Conservation (phyloP, 30 jellyfish, hydroid and myxozoan genomes). For the Hydra vulgaris region DNA sequence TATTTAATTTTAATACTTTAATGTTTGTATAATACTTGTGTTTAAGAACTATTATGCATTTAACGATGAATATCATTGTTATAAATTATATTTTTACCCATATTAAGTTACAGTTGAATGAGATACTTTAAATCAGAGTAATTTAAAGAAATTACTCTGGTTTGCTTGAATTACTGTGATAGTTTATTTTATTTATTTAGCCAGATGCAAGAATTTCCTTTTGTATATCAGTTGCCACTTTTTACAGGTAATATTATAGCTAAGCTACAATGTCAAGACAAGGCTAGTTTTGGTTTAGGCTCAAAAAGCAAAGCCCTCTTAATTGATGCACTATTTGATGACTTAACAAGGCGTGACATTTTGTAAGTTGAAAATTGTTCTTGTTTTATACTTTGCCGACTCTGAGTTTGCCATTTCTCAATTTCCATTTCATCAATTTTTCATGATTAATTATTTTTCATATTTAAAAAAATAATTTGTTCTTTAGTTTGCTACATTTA, state of each 20-base stretch:
- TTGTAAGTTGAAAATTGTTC: background rate
- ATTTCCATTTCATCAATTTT: background rate
- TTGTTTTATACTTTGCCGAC: background rate
- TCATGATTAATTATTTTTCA: background rate
- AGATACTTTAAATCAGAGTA: too few relatives aligned
- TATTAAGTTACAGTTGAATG: too few relatives aligned
- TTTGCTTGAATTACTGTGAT: too few relatives aligned
- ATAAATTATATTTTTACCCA: too few relatives aligned
- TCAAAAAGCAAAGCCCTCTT: background rate
- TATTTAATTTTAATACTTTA: too few relatives aligned
- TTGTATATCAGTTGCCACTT: background rate
- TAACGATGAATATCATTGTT: too few relatives aligned
- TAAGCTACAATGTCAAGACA: background rate
- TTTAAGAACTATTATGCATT: too few relatives aligned
- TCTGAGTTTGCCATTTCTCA: background rate
- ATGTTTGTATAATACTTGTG: too few relatives aligned
- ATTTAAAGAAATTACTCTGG: too few relatives aligned
- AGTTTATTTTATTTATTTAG: too few relatives aligned
- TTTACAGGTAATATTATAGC: background rate
- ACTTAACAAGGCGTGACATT: background rate
- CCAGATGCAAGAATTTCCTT: background rate
- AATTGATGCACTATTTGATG: background rate
- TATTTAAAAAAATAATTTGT: too few relatives aligned
- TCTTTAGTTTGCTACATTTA: background rate
- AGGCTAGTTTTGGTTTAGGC: background rate